Conservation (phyloP, 2,113 vertebrate species). For the Rattus rattus region DNA sequence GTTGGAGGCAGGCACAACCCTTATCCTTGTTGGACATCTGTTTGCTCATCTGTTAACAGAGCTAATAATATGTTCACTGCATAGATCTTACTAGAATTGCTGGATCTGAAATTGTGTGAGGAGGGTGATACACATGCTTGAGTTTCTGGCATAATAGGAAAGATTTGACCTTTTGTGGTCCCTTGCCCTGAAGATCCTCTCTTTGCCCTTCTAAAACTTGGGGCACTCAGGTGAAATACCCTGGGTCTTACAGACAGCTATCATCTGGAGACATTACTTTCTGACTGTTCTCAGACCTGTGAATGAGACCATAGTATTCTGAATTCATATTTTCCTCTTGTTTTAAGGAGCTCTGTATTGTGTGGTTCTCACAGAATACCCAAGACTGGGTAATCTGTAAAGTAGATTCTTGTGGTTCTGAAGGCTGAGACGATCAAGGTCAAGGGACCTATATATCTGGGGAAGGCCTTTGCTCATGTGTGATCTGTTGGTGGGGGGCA, state of each 20-base stretch:
- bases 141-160: background rate
- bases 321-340: background rate
- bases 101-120: background rate
- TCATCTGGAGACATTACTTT: background rate
- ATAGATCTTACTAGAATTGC: background rate
- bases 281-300: background rate
- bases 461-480: background rate
- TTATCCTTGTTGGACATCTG: background rate
- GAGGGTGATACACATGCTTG: rapidly evolving
- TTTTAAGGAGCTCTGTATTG: background rate
- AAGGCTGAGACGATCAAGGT: background rate
- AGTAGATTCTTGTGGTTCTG: background rate
- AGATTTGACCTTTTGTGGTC: background rate
- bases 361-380: background rate
- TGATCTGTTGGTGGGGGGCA: background rate
- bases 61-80: background rate
- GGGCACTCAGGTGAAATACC: background rate
- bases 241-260: background rate
- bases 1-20: background rate
- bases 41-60: background rate
- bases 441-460: too few species aligned
- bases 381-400: background rate
- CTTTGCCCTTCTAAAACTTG: background rate
- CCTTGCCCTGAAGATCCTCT: background rate
- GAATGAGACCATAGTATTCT: background rate